These are phyloP conservation scores for Carcharodon carcharias DNA, from an alignment of 2,797 vertebrate species.

Conservation along the genomic window DNA sequence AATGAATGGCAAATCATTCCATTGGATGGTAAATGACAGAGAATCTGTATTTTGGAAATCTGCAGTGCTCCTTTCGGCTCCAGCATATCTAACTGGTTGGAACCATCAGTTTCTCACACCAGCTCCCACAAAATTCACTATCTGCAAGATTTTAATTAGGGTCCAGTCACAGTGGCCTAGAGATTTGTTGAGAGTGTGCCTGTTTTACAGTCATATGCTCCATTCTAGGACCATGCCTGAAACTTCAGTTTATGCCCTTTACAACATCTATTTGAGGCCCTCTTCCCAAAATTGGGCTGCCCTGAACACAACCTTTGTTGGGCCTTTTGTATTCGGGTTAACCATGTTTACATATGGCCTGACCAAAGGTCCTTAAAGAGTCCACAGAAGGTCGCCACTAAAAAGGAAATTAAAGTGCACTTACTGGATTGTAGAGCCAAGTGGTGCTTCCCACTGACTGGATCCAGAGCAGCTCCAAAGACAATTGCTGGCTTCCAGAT, in stretches of 20 bases:
- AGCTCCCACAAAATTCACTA: neutral
- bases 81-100: neutral
- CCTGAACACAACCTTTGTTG: too few relatives aligned
- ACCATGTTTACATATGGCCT: neutral
- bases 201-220: neutral
- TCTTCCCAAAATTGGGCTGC: neutral
- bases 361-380: neutral
- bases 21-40: neutral
- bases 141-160: neutral
- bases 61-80: neutral
- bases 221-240: neutral
- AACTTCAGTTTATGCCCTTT: neutral
- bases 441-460: neutral
- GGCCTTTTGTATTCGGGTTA: neutral
- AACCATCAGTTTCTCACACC: neutral
- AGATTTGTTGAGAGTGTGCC: neutral
- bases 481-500: neutral
- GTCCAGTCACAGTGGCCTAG: neutral
- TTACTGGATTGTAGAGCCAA: neutral
- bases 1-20: conserved; percentile 14
- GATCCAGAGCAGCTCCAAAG: neutral
- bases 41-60: neutral
- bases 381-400: neutral
- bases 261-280: neutral
- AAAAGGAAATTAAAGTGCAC: neutral